Percentiles rank a stretch among this genome's conserved stretches.
These are phyloP conservation scores for Menidia beryllina DNA, from an alignment of 2,113 vertebrate genomes.

Conservation along the genomic window DNA sequence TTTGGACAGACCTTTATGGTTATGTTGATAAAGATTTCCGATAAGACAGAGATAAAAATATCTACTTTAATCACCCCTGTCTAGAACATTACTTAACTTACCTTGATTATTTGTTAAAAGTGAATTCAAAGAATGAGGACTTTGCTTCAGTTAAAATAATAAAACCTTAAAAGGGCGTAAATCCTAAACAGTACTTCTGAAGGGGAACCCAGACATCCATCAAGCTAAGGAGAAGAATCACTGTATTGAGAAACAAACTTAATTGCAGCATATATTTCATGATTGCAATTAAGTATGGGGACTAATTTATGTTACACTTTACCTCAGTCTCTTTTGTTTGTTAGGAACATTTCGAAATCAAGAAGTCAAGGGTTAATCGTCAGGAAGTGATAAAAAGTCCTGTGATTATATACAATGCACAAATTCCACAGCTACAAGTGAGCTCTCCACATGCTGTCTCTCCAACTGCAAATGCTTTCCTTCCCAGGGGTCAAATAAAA, in stretches of 20 bases:
- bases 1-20: background rate
- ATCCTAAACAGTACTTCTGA: background rate
- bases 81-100: too few species aligned
- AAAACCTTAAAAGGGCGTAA: background rate
- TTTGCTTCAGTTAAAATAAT: background rate
- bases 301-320: constrained; percentile 9
- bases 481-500: constrained; percentile 64
- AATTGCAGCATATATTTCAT: background rate
- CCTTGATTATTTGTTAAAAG: background rate
- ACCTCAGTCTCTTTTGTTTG: constrained; percentile 32
- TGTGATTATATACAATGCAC: constrained; percentile 39
- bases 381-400: constrained; percentile 59
- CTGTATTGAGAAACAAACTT: background rate
- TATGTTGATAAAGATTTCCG: background rate
- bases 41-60: too few species aligned
- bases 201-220: background rate
- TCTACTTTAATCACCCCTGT: too few species aligned
- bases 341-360: background rate
- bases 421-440: constrained; percentile 42
- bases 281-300: background rate
- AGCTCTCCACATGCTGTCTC: constrained; percentile 15
- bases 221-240: constrained; percentile 2
- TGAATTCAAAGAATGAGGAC: background rate
- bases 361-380: constrained; percentile 48
- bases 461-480: constrained; percentile 37